Conservation (phyloP, 2,888 invertebrate species). For the Eustalomyia histrio region DNA sequence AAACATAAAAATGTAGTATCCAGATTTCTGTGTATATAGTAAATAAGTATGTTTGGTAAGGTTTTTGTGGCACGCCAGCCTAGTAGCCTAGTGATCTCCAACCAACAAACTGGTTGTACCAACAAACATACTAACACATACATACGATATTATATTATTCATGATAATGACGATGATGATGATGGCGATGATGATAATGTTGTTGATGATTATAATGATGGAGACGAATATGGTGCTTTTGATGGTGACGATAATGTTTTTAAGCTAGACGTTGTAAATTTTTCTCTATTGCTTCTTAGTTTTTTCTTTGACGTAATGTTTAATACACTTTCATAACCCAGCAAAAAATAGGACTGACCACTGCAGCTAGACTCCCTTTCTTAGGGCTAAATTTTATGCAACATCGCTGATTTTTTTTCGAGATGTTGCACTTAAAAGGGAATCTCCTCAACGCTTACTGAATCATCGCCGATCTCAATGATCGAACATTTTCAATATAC, state of each 20-base stretch:
- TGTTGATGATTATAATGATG: background rate
- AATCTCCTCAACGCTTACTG: too few relatives aligned
- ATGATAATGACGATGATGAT: constrained; percentile 21
- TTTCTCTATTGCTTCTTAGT: background rate
- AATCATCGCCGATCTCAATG: too few relatives aligned
- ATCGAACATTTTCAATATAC: too few relatives aligned
- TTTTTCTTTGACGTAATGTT: constrained; percentile 14
- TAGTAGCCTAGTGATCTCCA: constrained; percentile 44
- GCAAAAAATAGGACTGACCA: too few relatives aligned
- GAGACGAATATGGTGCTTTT: constrained; percentile 5
- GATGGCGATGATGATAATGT: background rate
- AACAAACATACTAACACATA: background rate
- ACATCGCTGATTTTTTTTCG: too few relatives aligned
- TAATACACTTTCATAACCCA: background rate
- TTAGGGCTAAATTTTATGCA: too few relatives aligned
- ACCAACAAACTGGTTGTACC: constrained; percentile 36
- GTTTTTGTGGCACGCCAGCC: constrained; percentile 43
- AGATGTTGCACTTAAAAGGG: too few relatives aligned
- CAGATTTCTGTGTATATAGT: background rate
- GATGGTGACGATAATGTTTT: constrained; percentile 2
- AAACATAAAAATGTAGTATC: background rate
- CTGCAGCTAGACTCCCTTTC: too few relatives aligned
- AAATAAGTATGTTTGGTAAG: constrained; percentile 35
- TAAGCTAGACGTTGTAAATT: background rate
- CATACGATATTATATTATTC: background rate